Conservation (phyloP, 2,113 vertebrate genomes). For the Cyphomyrus plagiostoma region DNA sequence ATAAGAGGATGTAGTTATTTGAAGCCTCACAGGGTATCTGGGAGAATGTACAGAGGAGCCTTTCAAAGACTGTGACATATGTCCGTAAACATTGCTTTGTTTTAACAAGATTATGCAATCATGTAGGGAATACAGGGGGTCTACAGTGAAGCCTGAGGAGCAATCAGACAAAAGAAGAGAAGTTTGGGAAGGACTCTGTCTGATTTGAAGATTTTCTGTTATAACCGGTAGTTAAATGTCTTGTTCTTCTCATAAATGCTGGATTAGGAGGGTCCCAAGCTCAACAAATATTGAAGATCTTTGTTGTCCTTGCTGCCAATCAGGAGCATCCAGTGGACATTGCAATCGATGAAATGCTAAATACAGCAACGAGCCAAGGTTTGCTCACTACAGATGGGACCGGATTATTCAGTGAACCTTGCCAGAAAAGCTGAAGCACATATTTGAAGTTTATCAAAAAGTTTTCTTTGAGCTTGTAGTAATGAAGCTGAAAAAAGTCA, state of each 20-base stretch:
- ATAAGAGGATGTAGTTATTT: neutral
- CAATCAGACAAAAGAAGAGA: neutral
- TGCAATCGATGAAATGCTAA: neutral
- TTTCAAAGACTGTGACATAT: neutral
- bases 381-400: neutral
- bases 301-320: neutral
- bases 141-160: neutral
- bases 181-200: neutral
- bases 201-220: neutral
- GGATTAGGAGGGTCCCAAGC: neutral
- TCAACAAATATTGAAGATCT: neutral
- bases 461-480: neutral
- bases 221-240: neutral
- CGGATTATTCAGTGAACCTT: neutral
- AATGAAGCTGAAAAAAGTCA: neutral
- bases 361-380: neutral
- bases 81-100: neutral
- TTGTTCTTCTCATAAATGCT: neutral
- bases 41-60: neutral
- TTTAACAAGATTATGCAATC: neutral
- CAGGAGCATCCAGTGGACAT: neutral
- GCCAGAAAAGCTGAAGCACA: neutral
- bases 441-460: neutral
- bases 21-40: neutral
- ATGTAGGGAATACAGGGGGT: neutral